Evolutionary conservation across 2,888 invertebrate species (phyloP).

Genomic region (Drosophila phalerata): DNA sequence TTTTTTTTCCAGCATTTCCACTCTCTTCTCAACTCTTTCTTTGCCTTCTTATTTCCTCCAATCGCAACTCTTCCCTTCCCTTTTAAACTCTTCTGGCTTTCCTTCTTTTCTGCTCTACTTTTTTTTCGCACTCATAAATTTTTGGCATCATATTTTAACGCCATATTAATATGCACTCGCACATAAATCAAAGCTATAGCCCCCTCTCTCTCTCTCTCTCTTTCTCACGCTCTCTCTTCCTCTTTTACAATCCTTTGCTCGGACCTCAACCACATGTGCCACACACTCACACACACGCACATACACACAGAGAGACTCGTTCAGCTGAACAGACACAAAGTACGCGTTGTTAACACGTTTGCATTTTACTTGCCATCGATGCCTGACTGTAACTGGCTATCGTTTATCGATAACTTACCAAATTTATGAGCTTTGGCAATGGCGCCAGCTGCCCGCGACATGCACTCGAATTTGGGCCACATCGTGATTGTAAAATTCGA

Average conservation of each 20-base stretch:
- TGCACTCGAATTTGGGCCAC: conserved; percentile 16
- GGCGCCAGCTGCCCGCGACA: conserved; percentile 46
- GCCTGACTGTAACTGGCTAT: conserved; percentile 38
- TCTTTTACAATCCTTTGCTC: conserved; percentile 9
- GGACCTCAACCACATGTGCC: conserved; percentile 26
- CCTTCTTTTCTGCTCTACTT: conserved; percentile 43
- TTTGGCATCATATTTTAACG: conserved; percentile 79
- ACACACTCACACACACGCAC: conserved; percentile 14
- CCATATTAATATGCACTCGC: conserved; percentile 79
- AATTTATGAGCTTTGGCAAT: conserved; percentile 62
- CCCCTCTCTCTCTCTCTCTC: conserved; percentile 12
- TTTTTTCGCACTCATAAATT: conserved; percentile 72
- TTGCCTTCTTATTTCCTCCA: conserved; percentile 25
- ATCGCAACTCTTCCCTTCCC: conserved; percentile 9
- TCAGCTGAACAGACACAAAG: conserved; percentile 48
- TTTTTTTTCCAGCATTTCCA: neutral
- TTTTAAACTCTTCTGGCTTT: conserved; percentile 4
- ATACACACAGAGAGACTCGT: conserved; percentile 11
- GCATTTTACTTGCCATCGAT: conserved; percentile 69
- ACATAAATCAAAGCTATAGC: conserved; percentile 65
- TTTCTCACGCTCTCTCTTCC: conserved; percentile 3
- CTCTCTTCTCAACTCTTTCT: neutral
- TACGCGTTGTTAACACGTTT: conserved; percentile 77
- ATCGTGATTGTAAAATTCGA: neutral
- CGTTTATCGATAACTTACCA: conserved; percentile 71